Conservation (phyloP, 2,113 vertebrate species). For the Cryptotis parvus region DNA sequence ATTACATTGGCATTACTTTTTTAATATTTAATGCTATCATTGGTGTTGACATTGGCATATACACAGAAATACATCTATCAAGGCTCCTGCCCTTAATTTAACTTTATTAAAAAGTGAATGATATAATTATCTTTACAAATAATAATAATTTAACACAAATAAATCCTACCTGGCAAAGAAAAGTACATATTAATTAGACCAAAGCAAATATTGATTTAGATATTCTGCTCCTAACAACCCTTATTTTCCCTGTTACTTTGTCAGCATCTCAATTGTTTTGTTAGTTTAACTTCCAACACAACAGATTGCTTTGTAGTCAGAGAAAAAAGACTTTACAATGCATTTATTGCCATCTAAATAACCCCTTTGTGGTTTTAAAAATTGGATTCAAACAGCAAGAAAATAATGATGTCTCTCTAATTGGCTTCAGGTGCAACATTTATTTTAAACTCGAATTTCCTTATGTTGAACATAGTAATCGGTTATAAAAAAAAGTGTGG, state of each 20-base stretch:
- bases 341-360: conserved; percentile 40
- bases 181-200: conserved; percentile 33
- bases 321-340: conserved; percentile 17
- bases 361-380: conserved; percentile 57
- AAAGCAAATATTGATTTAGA: conserved; percentile 42
- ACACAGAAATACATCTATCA: conserved; percentile 26
- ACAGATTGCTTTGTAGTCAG: conserved; percentile 44
- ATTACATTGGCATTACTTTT: conserved; percentile 22
- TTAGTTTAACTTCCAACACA: conserved; percentile 51
- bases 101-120: conserved; percentile 11
- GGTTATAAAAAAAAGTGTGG: conserved; percentile 1
- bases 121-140: conserved; percentile 34
- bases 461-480: conserved; percentile 58
- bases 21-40: conserved; percentile 27
- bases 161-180: not conserved
- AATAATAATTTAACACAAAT: conserved; percentile 37
- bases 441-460: conserved; percentile 75
- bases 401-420: conserved; percentile 70
- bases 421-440: conserved; percentile 76
- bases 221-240: conserved; percentile 24
- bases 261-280: conserved; percentile 55
- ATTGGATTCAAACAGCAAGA: conserved; percentile 56
- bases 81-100: conserved; percentile 3
- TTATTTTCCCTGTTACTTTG: conserved; percentile 55
- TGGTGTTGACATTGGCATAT: not conserved